phyloP scores from a whole-genome alignment of 2,888 invertebrate species.

The Spilosoma lubricipeda region DNA sequence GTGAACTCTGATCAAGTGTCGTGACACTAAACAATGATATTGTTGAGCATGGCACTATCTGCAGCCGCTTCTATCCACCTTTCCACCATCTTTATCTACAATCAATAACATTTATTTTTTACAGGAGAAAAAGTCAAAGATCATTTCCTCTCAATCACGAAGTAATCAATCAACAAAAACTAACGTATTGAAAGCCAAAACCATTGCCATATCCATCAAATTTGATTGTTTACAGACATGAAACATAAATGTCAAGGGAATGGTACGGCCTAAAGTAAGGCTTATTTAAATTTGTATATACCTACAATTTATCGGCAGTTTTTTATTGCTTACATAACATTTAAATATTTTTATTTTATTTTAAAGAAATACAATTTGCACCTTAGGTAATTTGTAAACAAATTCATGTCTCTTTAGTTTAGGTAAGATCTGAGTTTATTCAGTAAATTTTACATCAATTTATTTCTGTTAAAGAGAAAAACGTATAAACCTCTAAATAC shows the following conservation, averaged over 20 bases:
- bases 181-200: constrained; percentile 1
- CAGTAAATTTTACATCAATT: too few relatives aligned
- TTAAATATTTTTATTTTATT: too few relatives aligned
- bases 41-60: neutral
- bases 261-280: neutral
- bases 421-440: too few relatives aligned
- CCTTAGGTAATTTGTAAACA: too few relatives aligned
- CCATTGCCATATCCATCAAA: constrained; percentile 18
- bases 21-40: neutral
- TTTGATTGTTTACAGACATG: constrained; percentile 9
- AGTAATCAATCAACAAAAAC: neutral
- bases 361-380: too few relatives aligned
- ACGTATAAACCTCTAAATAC: too few relatives aligned
- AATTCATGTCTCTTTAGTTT: too few relatives aligned
- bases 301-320: neutral
- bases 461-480: too few relatives aligned
- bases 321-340: neutral
- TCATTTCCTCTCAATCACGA: neutral
- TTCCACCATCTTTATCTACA: neutral
- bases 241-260: constrained; percentile 21
- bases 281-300: neutral
- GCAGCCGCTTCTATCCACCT: neutral
- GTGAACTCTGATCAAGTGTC: neutral
- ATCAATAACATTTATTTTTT: neutral
- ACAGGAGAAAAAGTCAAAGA: neutral